Conservation (phyloP, 30 jellyfish, hydroid and myxozoan genomes). For the Hydractinia echinata region DNA sequence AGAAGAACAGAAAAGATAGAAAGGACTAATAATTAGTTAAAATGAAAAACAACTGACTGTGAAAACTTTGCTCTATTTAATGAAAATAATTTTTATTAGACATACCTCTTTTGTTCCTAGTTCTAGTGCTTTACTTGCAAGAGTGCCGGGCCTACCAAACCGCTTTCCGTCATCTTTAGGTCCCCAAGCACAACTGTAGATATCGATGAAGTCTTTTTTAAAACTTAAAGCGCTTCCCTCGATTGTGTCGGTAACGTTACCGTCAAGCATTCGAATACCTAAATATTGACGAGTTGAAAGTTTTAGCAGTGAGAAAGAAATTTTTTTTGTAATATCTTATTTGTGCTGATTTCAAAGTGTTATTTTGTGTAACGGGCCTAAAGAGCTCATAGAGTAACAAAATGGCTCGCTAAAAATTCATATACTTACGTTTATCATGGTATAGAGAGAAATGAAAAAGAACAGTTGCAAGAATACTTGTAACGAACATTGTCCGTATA, state of each 20-base stretch:
- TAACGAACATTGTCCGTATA: neutral
- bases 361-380: neutral
- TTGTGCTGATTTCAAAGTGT: too few species aligned
- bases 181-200: conserved; percentile 99
- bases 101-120: conserved; percentile 93
- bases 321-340: too few species aligned
- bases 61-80: neutral
- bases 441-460: too few species aligned
- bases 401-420: too few species aligned
- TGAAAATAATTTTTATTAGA: neutral
- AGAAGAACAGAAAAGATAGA: neutral
- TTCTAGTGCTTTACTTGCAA: conserved; percentile 94
- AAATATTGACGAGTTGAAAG: neutral
- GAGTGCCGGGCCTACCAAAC: conserved; percentile 98
- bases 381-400: neutral
- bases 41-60: neutral
- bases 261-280: conserved; percentile 99
- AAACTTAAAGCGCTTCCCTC: conserved; percentile 97
- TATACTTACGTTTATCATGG: too few species aligned
- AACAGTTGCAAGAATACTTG: neutral
- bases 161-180: conserved; percentile 99
- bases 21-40: neutral
- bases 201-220: conserved; percentile 83
- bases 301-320: neutral
- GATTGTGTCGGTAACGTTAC: conserved; percentile 94